Percentiles rank a stretch among this genome's conserved stretches.
These are phyloP conservation scores for Steinernema khuongi DNA, from an alignment of 1,140 invertebrate genomes.

Conservation along the genomic window DNA sequence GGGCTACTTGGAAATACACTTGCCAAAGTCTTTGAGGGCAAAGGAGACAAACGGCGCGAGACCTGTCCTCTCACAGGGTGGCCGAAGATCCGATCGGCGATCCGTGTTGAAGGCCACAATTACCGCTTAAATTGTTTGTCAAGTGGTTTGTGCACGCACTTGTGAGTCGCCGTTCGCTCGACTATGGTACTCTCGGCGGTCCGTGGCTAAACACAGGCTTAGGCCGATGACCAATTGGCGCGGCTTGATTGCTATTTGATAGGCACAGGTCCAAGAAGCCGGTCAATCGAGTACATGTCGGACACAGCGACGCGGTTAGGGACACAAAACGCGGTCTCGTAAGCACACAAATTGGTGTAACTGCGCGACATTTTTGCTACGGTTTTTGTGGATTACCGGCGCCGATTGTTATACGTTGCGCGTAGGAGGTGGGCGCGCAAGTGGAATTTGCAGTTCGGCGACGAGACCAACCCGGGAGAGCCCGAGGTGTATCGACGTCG, in stretches of 20 bases:
- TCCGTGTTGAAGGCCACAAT: background rate
- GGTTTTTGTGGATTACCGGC: background rate
- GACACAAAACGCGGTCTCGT: background rate
- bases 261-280: background rate
- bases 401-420: no score
- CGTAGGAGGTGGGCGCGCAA: no score
- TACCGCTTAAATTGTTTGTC: constrained; percentile 2
- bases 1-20: no score
- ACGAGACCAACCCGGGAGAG: background rate
- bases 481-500: background rate
- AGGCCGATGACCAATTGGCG: background rate
- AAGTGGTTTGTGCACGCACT: constrained; percentile 7
- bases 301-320: background rate
- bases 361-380: background rate
- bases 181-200: constrained; percentile 2
- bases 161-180: background rate
- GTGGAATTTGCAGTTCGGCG: background rate
- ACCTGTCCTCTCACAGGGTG: no score
- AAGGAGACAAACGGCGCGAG: background rate
- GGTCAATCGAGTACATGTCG: background rate
- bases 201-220: background rate
- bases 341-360: background rate
- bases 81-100: background rate
- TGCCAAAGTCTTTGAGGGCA: no score
- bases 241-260: background rate